These are phyloP conservation scores for Phaetusa simplex DNA, from an alignment of 2,113 vertebrate genomes.

Conservation along the genomic window DNA sequence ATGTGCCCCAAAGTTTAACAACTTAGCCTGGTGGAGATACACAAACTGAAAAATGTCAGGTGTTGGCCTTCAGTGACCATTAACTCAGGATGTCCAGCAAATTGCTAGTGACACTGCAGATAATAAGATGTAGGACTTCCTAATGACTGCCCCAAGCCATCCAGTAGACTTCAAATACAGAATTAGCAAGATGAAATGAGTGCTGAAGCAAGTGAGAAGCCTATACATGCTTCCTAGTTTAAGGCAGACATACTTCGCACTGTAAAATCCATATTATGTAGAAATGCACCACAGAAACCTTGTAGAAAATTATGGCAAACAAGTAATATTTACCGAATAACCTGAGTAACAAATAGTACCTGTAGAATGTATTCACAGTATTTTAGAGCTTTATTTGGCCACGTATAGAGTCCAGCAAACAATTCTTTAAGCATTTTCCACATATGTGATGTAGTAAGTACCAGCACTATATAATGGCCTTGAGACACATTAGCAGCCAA, in stretches of 20 bases:
- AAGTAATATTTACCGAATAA: background rate
- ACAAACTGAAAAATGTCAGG: background rate
- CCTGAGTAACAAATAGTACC: background rate
- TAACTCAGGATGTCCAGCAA: background rate
- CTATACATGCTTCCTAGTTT: background rate
- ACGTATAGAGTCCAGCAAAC: background rate
- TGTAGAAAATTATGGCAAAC: background rate
- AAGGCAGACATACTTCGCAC: background rate
- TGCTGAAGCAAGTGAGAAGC: background rate
- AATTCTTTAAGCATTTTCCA: background rate
- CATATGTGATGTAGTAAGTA: background rate
- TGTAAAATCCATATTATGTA: background rate
- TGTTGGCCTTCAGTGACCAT: background rate
- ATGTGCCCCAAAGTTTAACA: background rate
- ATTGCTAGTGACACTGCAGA: background rate
- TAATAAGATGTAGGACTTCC: background rate
- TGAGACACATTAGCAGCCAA: background rate
- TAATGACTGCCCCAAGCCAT: background rate
- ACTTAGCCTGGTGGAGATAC: background rate
- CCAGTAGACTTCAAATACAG: background rate
- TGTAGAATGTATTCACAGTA: background rate
- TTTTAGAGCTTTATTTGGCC: background rate
- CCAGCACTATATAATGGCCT: background rate
- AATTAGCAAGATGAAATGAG: background rate
- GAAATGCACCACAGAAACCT: background rate